These are phyloP conservation scores for Cavia aperea DNA, from an alignment of 2,113 vertebrate genomes.

Conservation along the genomic window DNA sequence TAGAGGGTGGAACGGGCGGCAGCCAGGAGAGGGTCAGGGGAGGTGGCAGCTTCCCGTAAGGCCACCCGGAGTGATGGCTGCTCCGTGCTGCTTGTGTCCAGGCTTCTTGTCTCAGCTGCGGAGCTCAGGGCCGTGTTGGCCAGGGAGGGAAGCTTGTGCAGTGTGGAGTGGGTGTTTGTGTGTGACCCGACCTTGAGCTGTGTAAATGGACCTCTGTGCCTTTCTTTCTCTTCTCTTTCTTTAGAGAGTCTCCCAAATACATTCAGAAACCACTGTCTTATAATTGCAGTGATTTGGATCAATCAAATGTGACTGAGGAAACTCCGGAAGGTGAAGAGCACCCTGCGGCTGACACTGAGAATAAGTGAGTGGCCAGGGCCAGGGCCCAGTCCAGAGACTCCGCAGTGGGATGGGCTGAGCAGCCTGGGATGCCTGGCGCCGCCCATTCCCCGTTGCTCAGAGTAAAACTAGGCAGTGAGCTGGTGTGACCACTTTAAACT, in stretches of 20 bases:
- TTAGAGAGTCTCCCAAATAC: constrained; percentile 71
- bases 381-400: too few relatives aligned
- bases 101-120: too few relatives aligned
- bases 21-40: too few relatives aligned
- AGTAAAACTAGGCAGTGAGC: too few relatives aligned
- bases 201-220: constrained; percentile 66
- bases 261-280: constrained; percentile 69
- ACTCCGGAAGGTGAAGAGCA: constrained; percentile 95
- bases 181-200: constrained; percentile 18
- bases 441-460: too few relatives aligned
- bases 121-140: neutral
- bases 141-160: neutral
- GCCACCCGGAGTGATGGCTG: too few relatives aligned
- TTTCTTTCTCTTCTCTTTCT: constrained; percentile 70
- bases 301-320: constrained; percentile 93
- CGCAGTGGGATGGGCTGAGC: too few relatives aligned
- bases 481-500: too few relatives aligned
- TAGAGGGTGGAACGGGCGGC: too few relatives aligned
- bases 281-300: constrained; percentile 92
- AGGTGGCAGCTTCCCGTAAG: too few relatives aligned
- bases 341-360: constrained; percentile 94
- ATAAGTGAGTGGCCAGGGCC: constrained; percentile 84
- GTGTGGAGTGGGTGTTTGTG: constrained; percentile 22
- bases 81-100: too few relatives aligned
- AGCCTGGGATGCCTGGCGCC: too few relatives aligned